Base-by-base conservation (phyloP, 2,888 invertebrate genomes). In the Schizaphis graminum region DNA sequence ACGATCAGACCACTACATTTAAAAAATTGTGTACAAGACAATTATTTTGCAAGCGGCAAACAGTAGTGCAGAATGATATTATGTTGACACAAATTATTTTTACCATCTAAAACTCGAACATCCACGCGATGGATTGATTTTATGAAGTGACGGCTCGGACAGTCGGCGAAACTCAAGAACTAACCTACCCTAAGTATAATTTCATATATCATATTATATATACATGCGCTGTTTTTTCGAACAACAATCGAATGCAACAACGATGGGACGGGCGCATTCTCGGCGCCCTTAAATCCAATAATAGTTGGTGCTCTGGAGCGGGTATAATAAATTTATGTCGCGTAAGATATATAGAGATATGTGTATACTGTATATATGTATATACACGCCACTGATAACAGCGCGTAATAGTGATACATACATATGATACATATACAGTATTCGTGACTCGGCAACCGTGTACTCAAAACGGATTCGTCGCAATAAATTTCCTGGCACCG, bases 401-500 rank as follows among this genome's bases (percentile, higher is more conserved):
- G 35, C 67, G 26, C 21, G n/a, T 16, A n/a, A 16, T n/a, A 35
- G 21, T 77, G 67, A 21, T 67, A n/a, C 61, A 13, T n/a, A 28
- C 61, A 61, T 56, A 26, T 67, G 67, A n/a, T 67, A 57, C 28
- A 28, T 26, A 57, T 26, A n/a, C n/a, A n/a, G 13, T 61, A n/a
- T 77, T 77, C 77, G 77, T 21, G 77, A 35, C 35, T 77, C 77
- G 77, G 1, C 21, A 7, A 21, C 35, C 16, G 67, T 67, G n/a
- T 5, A 87, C 16, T 4, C 41, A n/a, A 91, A 90, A 90, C 90
- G 67, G n/a, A 91, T 87, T 87, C 61, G 35, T 92, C 92, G 49
- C 61, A 49, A 92, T 87, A 92, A 61, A 92, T 87, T 92, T 90
- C 26, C 93, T 93, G 93, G 93, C 93, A 93, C 85, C 77, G 89